A percentile compares a stretch with the other conserved stretches of the same genome.
Evolutionary conservation across 2,888 invertebrate genomes (phyloP).

Genomic region (Saturnia japonica): DNA sequence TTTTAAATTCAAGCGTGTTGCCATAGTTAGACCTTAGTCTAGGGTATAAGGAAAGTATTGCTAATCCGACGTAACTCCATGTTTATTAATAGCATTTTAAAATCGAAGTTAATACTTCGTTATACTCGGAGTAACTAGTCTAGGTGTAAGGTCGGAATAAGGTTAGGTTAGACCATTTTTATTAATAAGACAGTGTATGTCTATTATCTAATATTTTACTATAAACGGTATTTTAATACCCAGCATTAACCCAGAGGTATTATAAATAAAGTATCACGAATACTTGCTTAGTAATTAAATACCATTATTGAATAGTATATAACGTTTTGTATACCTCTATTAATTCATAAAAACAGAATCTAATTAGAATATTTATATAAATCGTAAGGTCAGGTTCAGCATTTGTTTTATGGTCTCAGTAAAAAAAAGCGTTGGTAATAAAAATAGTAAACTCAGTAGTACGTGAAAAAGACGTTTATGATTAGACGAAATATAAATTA

Average conservation of each 20-base stretch:
- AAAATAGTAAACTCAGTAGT: background rate
- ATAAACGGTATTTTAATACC: background rate
- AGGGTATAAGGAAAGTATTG: too few species aligned
- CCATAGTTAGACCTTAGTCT: too few species aligned
- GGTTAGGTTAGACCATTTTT: too few species aligned
- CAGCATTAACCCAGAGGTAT: background rate
- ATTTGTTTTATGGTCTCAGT: background rate
- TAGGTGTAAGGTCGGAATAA: too few species aligned
- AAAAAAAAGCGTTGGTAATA: background rate
- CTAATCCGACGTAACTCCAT: too few species aligned
- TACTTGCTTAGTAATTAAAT: background rate
- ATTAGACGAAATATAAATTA: background rate
- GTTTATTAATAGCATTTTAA: too few species aligned
- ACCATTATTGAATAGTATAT: background rate
- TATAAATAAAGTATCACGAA: background rate
- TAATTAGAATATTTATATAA: background rate
- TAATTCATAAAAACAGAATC: background rate
- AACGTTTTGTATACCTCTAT: background rate
- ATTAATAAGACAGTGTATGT: too few species aligned
- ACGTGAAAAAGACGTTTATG: background rate
- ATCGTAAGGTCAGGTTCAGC: background rate
- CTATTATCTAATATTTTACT: too few species aligned
- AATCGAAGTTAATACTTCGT: too few species aligned
- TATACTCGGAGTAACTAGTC: too few species aligned
- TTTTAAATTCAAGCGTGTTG: too few species aligned